phyloP scores from a whole-genome alignment of 2,797 vertebrate genomes.

The Heterohyrax brucei region DNA sequence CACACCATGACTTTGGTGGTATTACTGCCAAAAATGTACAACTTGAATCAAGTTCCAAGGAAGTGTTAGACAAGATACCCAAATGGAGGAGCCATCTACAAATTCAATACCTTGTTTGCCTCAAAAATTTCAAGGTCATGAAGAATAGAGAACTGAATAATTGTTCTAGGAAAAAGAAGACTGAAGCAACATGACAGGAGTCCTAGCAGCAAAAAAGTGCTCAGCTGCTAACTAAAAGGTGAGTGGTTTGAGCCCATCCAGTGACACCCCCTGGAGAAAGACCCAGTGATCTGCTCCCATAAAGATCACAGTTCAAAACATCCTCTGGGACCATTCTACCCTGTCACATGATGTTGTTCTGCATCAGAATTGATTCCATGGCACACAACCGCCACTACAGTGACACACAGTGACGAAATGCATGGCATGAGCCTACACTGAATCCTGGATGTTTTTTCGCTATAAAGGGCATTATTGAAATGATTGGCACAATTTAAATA shows the following conservation, averaged over 20 bases:
- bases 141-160: constrained; percentile 9
- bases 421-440: neutral
- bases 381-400: neutral
- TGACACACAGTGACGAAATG: neutral
- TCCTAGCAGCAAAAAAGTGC: neutral
- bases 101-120: constrained; percentile 6
- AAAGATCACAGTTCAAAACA: neutral
- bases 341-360: neutral
- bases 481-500: neutral
- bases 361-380: neutral
- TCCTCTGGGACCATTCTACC: neutral
- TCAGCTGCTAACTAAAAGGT: neutral
- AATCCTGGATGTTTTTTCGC: neutral
- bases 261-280: neutral
- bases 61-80: neutral
- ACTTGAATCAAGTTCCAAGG: neutral
- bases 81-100: neutral
- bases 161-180: neutral
- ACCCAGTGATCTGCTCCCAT: neutral
- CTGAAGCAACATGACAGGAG: neutral
- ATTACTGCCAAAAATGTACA: neutral
- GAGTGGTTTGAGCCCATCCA: neutral
- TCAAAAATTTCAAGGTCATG: neutral
- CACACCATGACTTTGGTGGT: neutral
- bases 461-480: neutral